Percentiles rank a stretch among this genome's conserved stretches.
phyloP scores from a whole-genome alignment of 2,797 vertebrate genomes.

The Sebastes taczanowskii region DNA sequence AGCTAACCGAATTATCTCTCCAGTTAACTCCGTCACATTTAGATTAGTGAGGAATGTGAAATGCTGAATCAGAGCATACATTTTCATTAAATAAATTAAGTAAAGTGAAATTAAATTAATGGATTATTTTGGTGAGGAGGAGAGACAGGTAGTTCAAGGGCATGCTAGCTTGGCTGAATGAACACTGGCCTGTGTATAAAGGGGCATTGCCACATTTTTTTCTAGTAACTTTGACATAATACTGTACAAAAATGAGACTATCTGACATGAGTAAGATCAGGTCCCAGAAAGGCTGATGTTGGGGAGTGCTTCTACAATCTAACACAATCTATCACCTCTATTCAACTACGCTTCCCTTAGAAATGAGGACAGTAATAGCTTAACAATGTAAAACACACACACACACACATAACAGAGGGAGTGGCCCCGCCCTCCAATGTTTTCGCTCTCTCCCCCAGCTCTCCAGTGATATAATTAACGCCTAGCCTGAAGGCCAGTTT shows the following conservation, averaged over 20 bases:
- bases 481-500: conserved; percentile 81
- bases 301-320: conserved; percentile 36
- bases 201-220: not conserved
- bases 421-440: conserved; percentile 62
- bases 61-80: conserved; percentile 64
- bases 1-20: conserved; percentile 70
- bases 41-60: conserved; percentile 58
- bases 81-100: conserved; percentile 66
- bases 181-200: conserved; percentile 18
- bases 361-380: conserved; percentile 71
- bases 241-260: not conserved
- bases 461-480: conserved; percentile 85
- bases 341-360: conserved; percentile 55
- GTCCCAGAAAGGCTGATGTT: conserved; percentile 33
- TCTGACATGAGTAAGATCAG: conserved; percentile 32
- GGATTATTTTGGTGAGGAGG: conserved; percentile 57
- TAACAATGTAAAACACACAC: conserved; percentile 67
- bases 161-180: conserved; percentile 13
- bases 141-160: conserved; percentile 57
- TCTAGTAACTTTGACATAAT: not conserved
- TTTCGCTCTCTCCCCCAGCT: conserved; percentile 65
- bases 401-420: conserved; percentile 41
- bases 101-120: conserved; percentile 56
- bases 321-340: conserved; percentile 53
- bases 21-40: conserved; percentile 68